Conservation (phyloP, 1,140 invertebrate species). For the Diprion similis region DNA sequence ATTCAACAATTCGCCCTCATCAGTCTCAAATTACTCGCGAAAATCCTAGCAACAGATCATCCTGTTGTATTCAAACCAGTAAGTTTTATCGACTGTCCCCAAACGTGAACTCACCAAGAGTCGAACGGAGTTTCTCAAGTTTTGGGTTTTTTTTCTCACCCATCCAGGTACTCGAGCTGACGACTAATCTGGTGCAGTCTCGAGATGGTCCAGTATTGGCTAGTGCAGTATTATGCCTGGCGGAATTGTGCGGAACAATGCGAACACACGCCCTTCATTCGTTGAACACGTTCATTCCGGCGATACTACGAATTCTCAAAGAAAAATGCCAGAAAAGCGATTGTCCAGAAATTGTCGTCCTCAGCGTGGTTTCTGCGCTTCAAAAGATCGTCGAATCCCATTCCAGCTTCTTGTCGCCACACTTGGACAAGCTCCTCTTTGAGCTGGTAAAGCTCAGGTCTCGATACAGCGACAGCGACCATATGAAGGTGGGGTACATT, state of each 20-base stretch:
- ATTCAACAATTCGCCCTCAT: slow-evolving; percentile 83
- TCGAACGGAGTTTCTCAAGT: slow-evolving; percentile 18
- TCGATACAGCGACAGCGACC: slow-evolving; percentile 46
- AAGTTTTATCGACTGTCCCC: slow-evolving; percentile 22
- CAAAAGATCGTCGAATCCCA: slow-evolving; percentile 83
- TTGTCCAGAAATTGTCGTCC: slow-evolving; percentile 55
- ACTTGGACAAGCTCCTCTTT: slow-evolving; percentile 77
- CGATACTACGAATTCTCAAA: slow-evolving; percentile 71
- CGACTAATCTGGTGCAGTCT: slow-evolving; percentile 67
- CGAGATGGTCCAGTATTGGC: slow-evolving; percentile 69
- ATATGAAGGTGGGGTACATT: slow-evolving; percentile 47
- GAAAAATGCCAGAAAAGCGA: slow-evolving; percentile 55
- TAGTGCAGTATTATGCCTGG: slow-evolving; percentile 79
- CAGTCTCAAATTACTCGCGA: slow-evolving; percentile 81
- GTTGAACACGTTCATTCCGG: slow-evolving; percentile 80
- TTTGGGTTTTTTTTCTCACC: slow-evolving; percentile 28
- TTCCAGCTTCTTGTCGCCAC: slow-evolving; percentile 83
- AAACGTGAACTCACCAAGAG: background rate
- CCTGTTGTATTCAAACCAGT: slow-evolving; percentile 70
- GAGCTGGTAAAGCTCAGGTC: slow-evolving; percentile 68
- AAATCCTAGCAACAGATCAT: slow-evolving; percentile 69
- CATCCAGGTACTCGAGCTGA: slow-evolving; percentile 64
- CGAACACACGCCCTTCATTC: slow-evolving; percentile 75
- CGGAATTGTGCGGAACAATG: slow-evolving; percentile 78
- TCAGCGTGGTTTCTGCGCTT: slow-evolving; percentile 76